A percentile compares a stretch with the other conserved stretches of the same genome.
These are phyloP conservation scores for Lasioglossum pauxillum DNA, from an alignment of 2,888 invertebrate species.

Conservation along the genomic window DNA sequence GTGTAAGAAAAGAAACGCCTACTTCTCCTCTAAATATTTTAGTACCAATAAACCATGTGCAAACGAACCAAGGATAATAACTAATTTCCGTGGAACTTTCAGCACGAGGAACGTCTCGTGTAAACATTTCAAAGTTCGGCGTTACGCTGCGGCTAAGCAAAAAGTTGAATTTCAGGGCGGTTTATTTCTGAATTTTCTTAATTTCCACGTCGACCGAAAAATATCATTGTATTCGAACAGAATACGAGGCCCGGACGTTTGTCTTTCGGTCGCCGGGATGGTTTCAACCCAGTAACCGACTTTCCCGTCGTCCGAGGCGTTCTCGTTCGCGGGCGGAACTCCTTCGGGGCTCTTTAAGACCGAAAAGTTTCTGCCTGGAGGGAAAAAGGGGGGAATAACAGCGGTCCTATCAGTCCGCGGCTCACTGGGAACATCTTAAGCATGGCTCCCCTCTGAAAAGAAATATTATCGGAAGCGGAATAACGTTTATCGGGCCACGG, in stretches of 20 bases:
- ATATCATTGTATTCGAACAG: neutral
- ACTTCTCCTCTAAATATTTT: too few species aligned
- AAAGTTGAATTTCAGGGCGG: neutral
- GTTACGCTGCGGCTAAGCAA: neutral
- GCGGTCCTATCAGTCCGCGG: constrained; percentile 50
- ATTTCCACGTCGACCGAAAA: neutral
- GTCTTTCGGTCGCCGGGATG: constrained; percentile 60
- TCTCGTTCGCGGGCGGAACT: constrained; percentile 41
- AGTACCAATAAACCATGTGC: too few species aligned
- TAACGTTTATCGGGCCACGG: constrained; percentile 49
- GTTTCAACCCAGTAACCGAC: constrained; percentile 70
- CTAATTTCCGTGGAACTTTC: neutral
- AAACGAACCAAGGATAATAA: too few species aligned
- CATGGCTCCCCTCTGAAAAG: constrained; percentile 33
- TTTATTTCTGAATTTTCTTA: neutral
- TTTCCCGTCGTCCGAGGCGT: constrained; percentile 51
- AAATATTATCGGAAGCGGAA: constrained; percentile 55
- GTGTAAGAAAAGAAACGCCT: too few species aligned
- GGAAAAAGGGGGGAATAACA: constrained; percentile 59
- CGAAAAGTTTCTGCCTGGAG: constrained; percentile 58
- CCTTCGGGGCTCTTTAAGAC: constrained; percentile 54
- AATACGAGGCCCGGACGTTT: constrained; percentile 29
- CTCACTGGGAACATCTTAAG: constrained; percentile 52
- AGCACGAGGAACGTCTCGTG: neutral
- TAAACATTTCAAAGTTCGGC: neutral